Conservation (phyloP, 2,113 vertebrate species). For the Climacteris rufus region DNA sequence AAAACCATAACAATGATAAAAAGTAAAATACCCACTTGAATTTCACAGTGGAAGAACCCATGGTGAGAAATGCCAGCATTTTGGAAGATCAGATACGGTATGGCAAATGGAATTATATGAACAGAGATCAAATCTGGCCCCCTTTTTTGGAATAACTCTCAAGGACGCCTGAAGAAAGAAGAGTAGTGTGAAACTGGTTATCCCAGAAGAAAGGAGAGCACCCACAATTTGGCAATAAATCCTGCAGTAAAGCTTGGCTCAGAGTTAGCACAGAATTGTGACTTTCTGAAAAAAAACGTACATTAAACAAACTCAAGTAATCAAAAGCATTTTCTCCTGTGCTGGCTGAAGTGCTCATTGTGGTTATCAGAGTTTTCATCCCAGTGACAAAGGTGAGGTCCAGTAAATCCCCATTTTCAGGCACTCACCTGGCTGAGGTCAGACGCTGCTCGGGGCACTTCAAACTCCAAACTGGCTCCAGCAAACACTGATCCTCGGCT, state of each 20-base stretch:
- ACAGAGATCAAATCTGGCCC: not conserved
- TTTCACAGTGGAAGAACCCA: not conserved
- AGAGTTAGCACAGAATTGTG: not conserved
- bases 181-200: not conserved
- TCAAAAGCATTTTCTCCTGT: not conserved
- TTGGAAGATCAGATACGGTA: not conserved
- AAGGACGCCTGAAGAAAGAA: not conserved
- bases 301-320: not conserved
- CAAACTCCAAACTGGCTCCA: conserved; percentile 18
- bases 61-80: not conserved
- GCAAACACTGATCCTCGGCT: conserved; percentile 25
- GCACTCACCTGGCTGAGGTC: conserved; percentile 64
- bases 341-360: not conserved
- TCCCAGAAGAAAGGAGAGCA: not conserved
- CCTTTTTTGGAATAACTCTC: not conserved
- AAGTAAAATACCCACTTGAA: not conserved
- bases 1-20: not conserved
- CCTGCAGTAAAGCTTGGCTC: not conserved
- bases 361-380: not conserved
- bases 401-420: not conserved
- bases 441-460: conserved; percentile 1
- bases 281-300: not conserved
- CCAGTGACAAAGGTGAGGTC: not conserved
- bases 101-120: not conserved
- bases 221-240: not conserved